Conservation (phyloP, 2,888 invertebrate species). For the Maniola hyperantus region DNA sequence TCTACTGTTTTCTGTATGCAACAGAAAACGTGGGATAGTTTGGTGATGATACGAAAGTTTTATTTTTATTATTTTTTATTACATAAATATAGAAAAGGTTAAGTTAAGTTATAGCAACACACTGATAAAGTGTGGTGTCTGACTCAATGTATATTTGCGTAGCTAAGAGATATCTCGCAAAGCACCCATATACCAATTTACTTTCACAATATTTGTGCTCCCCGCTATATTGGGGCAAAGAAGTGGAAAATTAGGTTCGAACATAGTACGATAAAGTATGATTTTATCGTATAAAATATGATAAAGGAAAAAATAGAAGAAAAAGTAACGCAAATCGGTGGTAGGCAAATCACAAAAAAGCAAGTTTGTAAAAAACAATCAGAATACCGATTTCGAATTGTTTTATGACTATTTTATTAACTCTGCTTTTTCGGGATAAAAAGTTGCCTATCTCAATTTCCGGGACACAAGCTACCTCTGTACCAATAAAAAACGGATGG, state of each 20-base stretch:
- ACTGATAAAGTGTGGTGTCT: not conserved
- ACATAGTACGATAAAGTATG: slow-evolving; percentile 17
- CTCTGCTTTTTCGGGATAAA: no score
- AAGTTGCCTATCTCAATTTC: no score
- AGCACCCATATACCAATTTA: slow-evolving; percentile 22
- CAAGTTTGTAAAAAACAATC: slow-evolving; percentile 6
- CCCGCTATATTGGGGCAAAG: slow-evolving; percentile 20
- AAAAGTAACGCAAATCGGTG: not conserved
- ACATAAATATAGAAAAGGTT: not conserved
- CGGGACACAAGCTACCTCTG: no score
- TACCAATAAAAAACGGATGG: no score
- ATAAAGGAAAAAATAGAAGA: not conserved
- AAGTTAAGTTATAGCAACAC: not conserved
- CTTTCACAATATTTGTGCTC: slow-evolving; percentile 24
- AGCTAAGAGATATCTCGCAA: slow-evolving; percentile 19
- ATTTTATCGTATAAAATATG: slow-evolving; percentile 24
- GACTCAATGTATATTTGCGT: slow-evolving; percentile 23
- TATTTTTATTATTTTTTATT: no score
- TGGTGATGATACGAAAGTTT: no score
- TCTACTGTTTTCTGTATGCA: no score
- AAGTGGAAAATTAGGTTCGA: slow-evolving; percentile 50
- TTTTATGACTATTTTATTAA: no score
- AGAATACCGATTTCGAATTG: not conserved
- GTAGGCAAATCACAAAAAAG: not conserved
- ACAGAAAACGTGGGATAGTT: no score